These are phyloP conservation scores for Helleia helle DNA, from an alignment of 2,888 invertebrate genomes.

Conservation along the genomic window DNA sequence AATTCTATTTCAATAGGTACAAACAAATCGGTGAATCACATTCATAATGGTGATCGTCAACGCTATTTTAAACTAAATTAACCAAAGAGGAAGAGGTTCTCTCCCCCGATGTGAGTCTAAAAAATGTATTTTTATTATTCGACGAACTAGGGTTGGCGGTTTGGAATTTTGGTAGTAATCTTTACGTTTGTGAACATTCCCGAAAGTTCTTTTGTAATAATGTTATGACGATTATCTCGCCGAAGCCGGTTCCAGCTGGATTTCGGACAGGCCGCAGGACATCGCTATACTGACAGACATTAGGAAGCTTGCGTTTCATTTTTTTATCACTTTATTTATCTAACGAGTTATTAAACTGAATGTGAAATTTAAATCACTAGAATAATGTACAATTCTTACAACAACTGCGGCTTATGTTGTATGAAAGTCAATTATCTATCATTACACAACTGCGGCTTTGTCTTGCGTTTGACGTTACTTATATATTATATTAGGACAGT, in stretches of 20 bases:
- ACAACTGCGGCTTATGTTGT: slow-evolving; percentile 20
- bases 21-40: neutral
- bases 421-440: slow-evolving; percentile 22
- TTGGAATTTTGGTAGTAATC: too few species aligned
- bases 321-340: too few species aligned
- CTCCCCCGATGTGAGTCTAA: neutral
- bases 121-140: too few species aligned
- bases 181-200: too few species aligned
- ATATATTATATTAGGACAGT: slow-evolving; percentile 17
- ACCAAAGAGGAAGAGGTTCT: neutral
- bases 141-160: too few species aligned
- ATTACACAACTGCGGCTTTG: slow-evolving; percentile 21
- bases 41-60: neutral
- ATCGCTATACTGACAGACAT: too few species aligned
- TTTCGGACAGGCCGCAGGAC: too few species aligned
- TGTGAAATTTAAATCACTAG: slow-evolving; percentile 7
- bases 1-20: neutral
- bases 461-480: slow-evolving; percentile 21
- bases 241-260: too few species aligned
- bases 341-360: neutral
- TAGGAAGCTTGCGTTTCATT: too few species aligned
- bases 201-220: too few species aligned
- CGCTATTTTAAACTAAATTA: neutral
- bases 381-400: slow-evolving; percentile 13
- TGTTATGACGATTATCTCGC: too few species aligned